Conservation (phyloP, 2,888 invertebrate genomes). For the Ophion slaviceki region DNA sequence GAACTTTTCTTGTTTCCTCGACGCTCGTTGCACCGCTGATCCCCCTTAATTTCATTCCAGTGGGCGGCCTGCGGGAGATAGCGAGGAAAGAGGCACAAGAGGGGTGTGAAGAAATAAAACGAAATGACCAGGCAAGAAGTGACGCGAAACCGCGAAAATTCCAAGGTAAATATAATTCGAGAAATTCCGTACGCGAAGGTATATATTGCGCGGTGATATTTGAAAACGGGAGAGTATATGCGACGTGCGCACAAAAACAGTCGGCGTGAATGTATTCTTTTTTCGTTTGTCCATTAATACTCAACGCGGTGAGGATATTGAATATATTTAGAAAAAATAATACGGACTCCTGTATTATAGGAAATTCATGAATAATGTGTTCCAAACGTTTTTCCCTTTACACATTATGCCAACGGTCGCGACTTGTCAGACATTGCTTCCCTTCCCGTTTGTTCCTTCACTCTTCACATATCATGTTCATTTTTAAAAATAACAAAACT, state of each 20-base stretch:
- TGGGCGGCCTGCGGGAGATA: constrained; percentile 29
- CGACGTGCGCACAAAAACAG: background rate
- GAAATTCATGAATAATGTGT: background rate
- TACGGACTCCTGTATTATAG: background rate
- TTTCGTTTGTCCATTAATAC: background rate
- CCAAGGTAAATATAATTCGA: constrained; percentile 65
- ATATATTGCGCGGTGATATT: constrained; percentile 54
- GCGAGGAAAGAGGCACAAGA: constrained; percentile 35
- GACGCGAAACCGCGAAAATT: constrained; percentile 56
- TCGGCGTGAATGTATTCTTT: background rate
- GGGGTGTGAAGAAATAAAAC: background rate
- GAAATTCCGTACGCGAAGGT: constrained; percentile 56
- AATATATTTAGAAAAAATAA: background rate
- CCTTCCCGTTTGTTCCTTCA: background rate
- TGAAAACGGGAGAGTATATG: constrained; percentile 30
- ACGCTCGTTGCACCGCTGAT: constrained; percentile 76
- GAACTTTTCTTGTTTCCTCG: constrained; percentile 80
- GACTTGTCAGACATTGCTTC: background rate
- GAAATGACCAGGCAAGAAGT: constrained; percentile 18
- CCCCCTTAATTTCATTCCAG: constrained; percentile 80
- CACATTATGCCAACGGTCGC: background rate
- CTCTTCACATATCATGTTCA: background rate
- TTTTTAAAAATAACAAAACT: background rate
- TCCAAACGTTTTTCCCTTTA: background rate
- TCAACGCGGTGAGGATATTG: constrained; percentile 3